Conservation (phyloP, 2,797 vertebrate genomes). For the Hylomyscus alleni region DNA sequence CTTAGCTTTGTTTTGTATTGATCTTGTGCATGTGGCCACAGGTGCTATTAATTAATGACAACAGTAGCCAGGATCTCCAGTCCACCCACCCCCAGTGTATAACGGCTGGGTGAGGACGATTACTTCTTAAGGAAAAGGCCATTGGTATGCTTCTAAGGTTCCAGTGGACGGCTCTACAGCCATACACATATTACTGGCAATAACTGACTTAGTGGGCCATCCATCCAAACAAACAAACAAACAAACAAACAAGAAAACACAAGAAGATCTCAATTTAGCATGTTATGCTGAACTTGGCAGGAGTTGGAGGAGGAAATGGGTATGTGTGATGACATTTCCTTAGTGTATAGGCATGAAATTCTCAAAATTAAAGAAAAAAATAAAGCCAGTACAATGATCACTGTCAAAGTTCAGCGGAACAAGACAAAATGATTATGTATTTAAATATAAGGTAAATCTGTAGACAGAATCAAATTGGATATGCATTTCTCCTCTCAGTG, state of each 20-base stretch:
- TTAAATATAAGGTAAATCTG: neutral
- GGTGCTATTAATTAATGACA: neutral
- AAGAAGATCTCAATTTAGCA: neutral
- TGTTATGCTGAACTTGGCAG: too few species aligned
- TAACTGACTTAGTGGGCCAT: neutral
- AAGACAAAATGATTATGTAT: too few species aligned
- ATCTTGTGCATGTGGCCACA: neutral
- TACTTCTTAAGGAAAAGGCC: neutral
- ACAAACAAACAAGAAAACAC: neutral
- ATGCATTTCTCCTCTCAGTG: fast-evolving
- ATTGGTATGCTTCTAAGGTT: fast-evolving
- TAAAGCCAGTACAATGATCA: neutral
- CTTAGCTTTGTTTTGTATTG: neutral
- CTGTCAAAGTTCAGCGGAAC: neutral
- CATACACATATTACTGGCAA: too few species aligned
- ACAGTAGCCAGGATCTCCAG: neutral
- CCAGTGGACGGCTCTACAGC: too few species aligned
- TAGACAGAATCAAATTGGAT: neutral
- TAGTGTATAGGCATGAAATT: neutral
- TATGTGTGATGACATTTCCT: too few species aligned
- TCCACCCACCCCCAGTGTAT: neutral
- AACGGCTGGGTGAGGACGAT: neutral
- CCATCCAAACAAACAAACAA: neutral
- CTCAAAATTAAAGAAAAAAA: neutral
- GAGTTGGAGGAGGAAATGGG: neutral